Evolutionary conservation across 1,140 invertebrate species (phyloP).

Genomic region (Pentalonia nigronervosa): DNA sequence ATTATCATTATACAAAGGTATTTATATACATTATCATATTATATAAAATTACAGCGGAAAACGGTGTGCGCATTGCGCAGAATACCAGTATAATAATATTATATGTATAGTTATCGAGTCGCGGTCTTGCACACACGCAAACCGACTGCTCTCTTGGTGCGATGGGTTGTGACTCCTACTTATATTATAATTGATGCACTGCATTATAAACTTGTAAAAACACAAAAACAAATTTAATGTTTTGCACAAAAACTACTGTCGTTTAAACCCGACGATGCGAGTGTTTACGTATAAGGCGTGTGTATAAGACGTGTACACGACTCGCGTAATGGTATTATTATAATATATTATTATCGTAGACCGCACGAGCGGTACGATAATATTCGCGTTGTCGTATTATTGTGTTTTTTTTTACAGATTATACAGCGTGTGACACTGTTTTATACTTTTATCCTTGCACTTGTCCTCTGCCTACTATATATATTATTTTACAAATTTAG

Average conservation of each 20-base stretch:
- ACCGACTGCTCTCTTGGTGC: not conserved
- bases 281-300: too few relatives aligned
- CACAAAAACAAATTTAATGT: not conserved
- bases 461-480: not conserved
- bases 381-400: not conserved
- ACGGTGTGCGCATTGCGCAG: not conserved
- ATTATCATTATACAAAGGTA: not conserved
- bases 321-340: too few relatives aligned
- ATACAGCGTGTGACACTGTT: not conserved
- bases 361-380: not conserved
- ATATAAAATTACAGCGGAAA: not conserved
- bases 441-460: not conserved
- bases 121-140: not conserved
- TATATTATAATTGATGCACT: not conserved
- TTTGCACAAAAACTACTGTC: not conserved
- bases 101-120: too few relatives aligned
- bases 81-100: not conserved
- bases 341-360: not conserved
- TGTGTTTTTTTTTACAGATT: not conserved
- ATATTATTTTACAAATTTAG: not conserved
- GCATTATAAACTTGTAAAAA: not conserved
- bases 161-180: not conserved
- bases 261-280: not conserved
- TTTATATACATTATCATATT: not conserved
- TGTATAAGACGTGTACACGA: not conserved